Evolutionary conservation across 2,888 invertebrate species (phyloP), one percentile per base, ranked within the genome.

Genomic region (Iselma pallidipennis): DNA sequence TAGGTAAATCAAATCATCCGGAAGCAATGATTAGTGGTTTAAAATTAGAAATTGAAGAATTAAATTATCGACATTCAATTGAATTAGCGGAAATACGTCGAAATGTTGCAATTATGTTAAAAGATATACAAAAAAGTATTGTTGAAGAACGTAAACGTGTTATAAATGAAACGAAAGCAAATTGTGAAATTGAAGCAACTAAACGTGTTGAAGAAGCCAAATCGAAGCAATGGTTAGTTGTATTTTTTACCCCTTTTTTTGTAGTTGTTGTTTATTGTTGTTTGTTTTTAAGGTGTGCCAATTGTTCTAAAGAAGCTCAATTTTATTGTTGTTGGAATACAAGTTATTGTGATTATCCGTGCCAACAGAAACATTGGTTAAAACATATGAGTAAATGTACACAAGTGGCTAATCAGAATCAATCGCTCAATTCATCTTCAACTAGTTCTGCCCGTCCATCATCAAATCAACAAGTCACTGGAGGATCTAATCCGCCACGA

Each of bases 241-340:
- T 7, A 53, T 48, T 53, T 37, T 57, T 19, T 12, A 23, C 16
- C n/a, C 2, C 28, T 52, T 9, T 19, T 26, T 7, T 16, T 16
- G 31, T 10, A 59, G 33, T 49, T 57, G 10, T 56, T 21, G 4
- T 19, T 14, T 56, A 7, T n/a, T 25, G 9, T 56, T 48, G 1
- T 25, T 31, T 28, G 1, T 23, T 2, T 56, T 33, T 23, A 68
- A 87, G 87, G 87, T 97, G 97, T 80, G 90, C 92, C 0, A 87
- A 88, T 77, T 97, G 97, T 81, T 87, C 87, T 42, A 91, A 91
- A 70, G 96, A 96, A 81, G 94, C 96, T 0, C 89, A 91, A 71
- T 94, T 94, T 80, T 95, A 95, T 81, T 97, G 97, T 77, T 97
- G 97, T 78, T 97, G 96, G 96, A 96, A 96, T 83, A 96, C 96